A percentile compares a stretch with the other conserved stretches of the same genome.
phyloP scores from a whole-genome alignment of 1,140 invertebrate genomes.

The Neoseiulus cucumeris region DNA sequence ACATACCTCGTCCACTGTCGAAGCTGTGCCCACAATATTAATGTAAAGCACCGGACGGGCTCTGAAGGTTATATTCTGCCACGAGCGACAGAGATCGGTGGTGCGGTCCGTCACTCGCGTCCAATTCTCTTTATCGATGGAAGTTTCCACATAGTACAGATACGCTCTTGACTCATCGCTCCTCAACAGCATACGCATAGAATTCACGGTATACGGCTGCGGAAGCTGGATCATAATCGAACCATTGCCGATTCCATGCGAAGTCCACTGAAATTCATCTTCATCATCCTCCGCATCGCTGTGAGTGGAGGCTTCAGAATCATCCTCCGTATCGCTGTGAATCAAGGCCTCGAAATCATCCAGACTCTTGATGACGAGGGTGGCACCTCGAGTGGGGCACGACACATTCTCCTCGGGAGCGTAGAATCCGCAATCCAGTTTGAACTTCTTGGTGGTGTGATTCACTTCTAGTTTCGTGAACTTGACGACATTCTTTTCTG shows the following conservation, averaged over 20 bases:
- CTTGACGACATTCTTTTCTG: too few relatives aligned
- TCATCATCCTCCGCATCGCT: conserved; percentile 71
- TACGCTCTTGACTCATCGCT: conserved; percentile 80
- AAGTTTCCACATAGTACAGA: conserved; percentile 89
- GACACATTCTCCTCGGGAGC: conserved; percentile 81
- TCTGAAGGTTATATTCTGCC: conserved; percentile 85
- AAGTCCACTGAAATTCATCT: conserved; percentile 79
- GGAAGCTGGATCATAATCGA: conserved; percentile 72
- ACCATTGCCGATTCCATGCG: conserved; percentile 63
- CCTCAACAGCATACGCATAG: conserved; percentile 76
- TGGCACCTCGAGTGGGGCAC: conserved; percentile 45
- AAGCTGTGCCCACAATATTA: conserved; percentile 73
- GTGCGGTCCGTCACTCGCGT: conserved; percentile 74
- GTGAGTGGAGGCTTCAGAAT: conserved; percentile 67
- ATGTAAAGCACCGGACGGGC: conserved; percentile 78
- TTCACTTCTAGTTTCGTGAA: conserved; percentile 42
- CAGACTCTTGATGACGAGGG: conserved; percentile 65
- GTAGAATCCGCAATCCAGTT: conserved; percentile 35
- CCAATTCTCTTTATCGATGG: conserved; percentile 90
- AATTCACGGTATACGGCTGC: conserved; percentile 73
- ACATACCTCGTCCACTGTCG: conserved; percentile 75
- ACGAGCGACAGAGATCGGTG: conserved; percentile 73
- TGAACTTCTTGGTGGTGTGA: conserved; percentile 52
- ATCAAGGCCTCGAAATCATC: conserved; percentile 63
- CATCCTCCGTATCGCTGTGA: too few relatives aligned